Base-by-base conservation (phyloP, 92 coral and sea anemone species). In the Actinernus sp. region DNA sequence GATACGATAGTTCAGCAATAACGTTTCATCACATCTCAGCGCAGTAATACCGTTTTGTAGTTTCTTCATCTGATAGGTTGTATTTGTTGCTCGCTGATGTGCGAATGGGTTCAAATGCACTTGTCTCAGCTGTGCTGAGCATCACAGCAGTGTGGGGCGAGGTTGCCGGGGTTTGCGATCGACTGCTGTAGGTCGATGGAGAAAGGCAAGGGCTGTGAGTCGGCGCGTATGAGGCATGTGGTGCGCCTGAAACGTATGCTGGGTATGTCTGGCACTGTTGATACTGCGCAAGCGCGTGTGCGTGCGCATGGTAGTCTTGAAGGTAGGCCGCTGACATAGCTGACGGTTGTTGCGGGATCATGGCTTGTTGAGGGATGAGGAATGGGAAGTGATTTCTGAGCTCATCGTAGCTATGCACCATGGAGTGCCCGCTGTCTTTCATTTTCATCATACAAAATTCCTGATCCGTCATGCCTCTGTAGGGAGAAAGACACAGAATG, bases 381-480 rank as follows among this genome's bases (percentile, higher is more conserved):
- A 81, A 90, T 31, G 97, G 97, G 39, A 90, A 90, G 31, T 90
- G 97, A 50, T 69, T 84, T 25, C 92, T 70, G 2, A 90, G 83
- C 53, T 90, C 97, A 22, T 90, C 97, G 22, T 90, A 90, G 56
- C 97, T 86, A 61, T 78, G 77, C 89, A 86, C 58, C 83, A 81
- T 90, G 4, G 97, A 81, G 23, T 92, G 81, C 4, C 83, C 84
- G 9, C 66, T 74, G 23, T 91, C 97, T 86, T 90, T 90, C 28
- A 90, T 45, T 40, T 90, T 90, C 75, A 90, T 81, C 89, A 90
- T 58, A n/a, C 89, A 87, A 21, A 55, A 78, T 13, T 90, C 97
- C 67, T 86, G 97, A 21, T 90, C 97, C 5, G 52, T 4, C 48
- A 87, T 18, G 21, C 92, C 89, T 61, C 97, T 90, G 61, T 2